Conservation (phyloP, 1,140 invertebrate genomes). For the Drosophila repletoides region DNA sequence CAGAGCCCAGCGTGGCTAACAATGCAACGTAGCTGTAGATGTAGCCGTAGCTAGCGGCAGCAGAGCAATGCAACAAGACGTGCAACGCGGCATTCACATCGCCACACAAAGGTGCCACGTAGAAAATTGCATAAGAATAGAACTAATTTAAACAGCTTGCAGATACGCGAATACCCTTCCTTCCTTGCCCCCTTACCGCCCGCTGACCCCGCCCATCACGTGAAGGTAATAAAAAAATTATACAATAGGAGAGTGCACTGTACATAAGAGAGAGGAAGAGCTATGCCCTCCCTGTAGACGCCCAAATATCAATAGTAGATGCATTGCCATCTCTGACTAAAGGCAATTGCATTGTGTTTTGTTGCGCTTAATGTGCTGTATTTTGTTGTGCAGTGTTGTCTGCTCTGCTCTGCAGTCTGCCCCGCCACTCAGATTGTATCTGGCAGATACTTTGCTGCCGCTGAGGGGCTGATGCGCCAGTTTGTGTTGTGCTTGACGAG, state of each 20-base stretch:
- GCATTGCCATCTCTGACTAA: conserved; percentile 18
- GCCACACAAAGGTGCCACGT: conserved; percentile 71
- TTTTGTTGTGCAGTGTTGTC: conserved; percentile 26
- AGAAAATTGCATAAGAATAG: conserved; percentile 77
- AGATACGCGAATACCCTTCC: conserved; percentile 51
- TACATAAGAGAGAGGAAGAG: background rate
- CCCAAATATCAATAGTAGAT: conserved; percentile 36
- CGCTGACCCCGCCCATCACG: background rate
- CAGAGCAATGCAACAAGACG: conserved; percentile 26
- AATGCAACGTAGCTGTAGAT: conserved; percentile 23
- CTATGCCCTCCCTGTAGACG: background rate
- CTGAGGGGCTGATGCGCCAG: conserved; percentile 18
- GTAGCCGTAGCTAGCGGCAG: background rate
- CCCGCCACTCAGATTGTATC: conserved; percentile 47
- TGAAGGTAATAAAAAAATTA: conserved; percentile 67
- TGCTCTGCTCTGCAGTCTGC: too few relatives aligned
- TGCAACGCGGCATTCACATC: conserved; percentile 20
- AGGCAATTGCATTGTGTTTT: conserved; percentile 15
- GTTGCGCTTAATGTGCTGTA: background rate
- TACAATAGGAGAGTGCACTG: conserved; percentile 40
- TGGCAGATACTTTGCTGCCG: conserved; percentile 23
- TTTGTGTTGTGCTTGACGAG: conserved; percentile 13
- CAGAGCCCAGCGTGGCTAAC: conserved; percentile 30
- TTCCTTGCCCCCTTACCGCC: background rate
- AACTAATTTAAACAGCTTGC: conserved; percentile 77